These are phyloP conservation scores for Petrolisthes cinctipes DNA, from an alignment of 2,888 invertebrate species.

Conservation along the genomic window DNA sequence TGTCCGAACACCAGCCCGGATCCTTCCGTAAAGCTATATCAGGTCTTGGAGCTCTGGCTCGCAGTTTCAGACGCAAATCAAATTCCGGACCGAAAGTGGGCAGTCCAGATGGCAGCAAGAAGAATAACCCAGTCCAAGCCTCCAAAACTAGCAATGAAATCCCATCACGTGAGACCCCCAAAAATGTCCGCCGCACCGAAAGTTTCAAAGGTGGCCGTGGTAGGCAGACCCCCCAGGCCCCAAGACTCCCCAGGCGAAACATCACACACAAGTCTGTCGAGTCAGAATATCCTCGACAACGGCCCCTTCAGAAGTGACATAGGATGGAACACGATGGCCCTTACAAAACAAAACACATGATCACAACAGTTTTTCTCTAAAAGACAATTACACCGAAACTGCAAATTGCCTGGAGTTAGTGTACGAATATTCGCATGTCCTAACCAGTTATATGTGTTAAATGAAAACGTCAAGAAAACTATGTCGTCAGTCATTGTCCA, in stretches of 20 bases:
- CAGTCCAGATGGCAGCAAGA: background rate
- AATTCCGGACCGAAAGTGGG: background rate
- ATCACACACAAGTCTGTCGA: constrained; percentile 5
- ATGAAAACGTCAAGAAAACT: no score
- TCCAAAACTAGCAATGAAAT: background rate
- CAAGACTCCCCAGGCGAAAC: constrained; percentile 28
- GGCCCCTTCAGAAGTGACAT: background rate
- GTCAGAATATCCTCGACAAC: background rate
- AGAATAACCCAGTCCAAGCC: background rate
- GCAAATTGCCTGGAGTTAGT: no score
- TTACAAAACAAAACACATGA: background rate
- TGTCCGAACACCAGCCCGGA: constrained; percentile 33
- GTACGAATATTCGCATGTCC: no score
- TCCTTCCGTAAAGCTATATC: constrained; percentile 31
- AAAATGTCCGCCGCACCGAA: background rate
- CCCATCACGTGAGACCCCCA: background rate
- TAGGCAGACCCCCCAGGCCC: constrained; percentile 34
- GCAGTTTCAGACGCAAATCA: constrained; percentile 33
- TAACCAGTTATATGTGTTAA: no score
- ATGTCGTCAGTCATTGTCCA: no score
- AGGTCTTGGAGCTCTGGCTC: constrained; percentile 21
- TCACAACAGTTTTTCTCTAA: background rate
- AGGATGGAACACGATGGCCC: background rate
- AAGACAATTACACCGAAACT: background rate
- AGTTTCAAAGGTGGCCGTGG: background rate